Base-by-base conservation (phyloP, 2,113 vertebrate species). In the human (Homo sapiens) region DNA sequence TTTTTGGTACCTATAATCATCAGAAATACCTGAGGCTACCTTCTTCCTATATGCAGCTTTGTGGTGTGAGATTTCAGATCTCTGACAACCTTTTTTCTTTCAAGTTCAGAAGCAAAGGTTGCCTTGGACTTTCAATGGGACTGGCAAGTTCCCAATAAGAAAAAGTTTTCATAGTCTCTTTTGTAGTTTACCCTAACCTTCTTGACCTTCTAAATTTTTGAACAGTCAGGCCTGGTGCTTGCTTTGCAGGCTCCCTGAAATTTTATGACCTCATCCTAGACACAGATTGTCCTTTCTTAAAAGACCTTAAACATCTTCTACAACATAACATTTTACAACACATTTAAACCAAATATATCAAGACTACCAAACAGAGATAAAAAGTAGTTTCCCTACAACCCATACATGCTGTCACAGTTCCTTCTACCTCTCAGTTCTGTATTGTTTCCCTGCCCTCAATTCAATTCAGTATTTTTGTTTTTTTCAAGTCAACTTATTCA, bases 221-320 rank as follows among this genome's bases (percentile, higher is more conserved):
- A 84, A 25, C 30, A 72, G 57, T 84, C 23, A 32, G 43, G 35
- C 55, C 43, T 52, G 5, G 43, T 72, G 66, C 90, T 57, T 84
- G 76, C 79, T 32, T 18, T 23, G 16, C 10, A 57, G 18, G 45
- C 43, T 95, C 80, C 72, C 76, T 80, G 75, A 94, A 93, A 92
- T 90, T 88, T 85, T 87, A 96, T 79, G 76, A 85, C 70, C 48
- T 94, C 55, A 50, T 75, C 92, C 90, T 95, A 95, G 95, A 96
- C 76, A 91, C 64, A 88, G 59, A 90, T 90, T 87, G 59, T 92
- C 43, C 25, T 48, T 89, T 96, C 78, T 76, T 22, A 87, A 92
- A 92, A 81, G 88, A 84, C 57, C 40, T 84, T 64, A 78, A 68
- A 70, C 35, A 14, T 95, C 70, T 88, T 96, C 87, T 9, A 94